Percentiles rank a stretch among this genome's conserved stretches.
Evolutionary conservation across 2,113 vertebrate genomes (phyloP).

Genomic region (Nyctibius bracteatus): DNA sequence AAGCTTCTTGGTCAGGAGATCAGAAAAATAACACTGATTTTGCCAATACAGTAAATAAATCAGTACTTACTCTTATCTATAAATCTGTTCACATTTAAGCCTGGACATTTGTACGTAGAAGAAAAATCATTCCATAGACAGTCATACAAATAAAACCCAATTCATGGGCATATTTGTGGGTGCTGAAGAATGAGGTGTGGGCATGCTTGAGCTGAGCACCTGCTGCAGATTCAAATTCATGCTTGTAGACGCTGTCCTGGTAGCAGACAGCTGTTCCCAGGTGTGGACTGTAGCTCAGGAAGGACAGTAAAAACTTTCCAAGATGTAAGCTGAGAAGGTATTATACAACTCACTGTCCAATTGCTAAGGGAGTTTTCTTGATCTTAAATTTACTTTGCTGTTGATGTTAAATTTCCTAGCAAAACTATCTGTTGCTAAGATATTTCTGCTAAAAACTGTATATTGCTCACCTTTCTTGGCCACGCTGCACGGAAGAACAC

Average conservation of each 20-base stretch:
- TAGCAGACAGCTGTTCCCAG: background rate
- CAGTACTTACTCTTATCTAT: background rate
- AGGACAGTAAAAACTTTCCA: accelerated
- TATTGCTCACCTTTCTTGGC: background rate
- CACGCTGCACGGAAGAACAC: background rate
- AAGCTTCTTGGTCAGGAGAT: background rate
- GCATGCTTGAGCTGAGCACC: background rate
- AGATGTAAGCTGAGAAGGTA: background rate
- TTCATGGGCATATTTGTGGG: too few relatives aligned
- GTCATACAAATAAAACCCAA: background rate
- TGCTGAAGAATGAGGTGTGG: background rate
- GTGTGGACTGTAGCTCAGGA: background rate
- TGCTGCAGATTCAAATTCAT: background rate
- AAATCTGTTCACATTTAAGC: background rate
- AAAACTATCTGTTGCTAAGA: background rate
- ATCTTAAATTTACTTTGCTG: background rate
- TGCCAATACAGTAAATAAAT: background rate
- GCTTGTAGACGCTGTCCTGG: background rate
- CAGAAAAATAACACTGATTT: background rate
- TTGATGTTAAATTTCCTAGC: background rate
- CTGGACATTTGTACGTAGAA: background rate
- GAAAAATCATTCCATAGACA: background rate
- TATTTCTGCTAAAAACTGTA: background rate
- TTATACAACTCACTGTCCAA: background rate
- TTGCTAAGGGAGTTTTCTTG: background rate